phyloP scores from a whole-genome alignment of 37 sponge, comb jelly and placozoan genomes.

The Dysidea cf. avara region DNA sequence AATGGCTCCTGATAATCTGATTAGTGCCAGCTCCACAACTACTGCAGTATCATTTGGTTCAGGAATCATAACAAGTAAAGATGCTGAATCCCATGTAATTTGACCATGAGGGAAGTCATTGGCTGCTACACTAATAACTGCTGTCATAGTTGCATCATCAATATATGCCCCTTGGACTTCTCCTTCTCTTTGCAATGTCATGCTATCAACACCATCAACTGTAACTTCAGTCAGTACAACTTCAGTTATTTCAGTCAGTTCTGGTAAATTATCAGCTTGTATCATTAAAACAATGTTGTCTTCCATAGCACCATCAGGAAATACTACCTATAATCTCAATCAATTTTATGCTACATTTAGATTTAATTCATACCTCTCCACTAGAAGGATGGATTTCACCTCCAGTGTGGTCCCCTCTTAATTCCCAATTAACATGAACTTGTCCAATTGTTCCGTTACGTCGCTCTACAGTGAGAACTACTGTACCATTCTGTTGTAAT shows the following conservation, averaged over 20 bases:
- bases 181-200: slow-evolving; percentile 17
- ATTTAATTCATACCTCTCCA: slow-evolving; percentile 34
- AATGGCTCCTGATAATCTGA: slow-evolving; percentile 73
- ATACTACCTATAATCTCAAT: slow-evolving; percentile 31
- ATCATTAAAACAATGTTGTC: slow-evolving; percentile 54
- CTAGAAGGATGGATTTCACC: slow-evolving; percentile 61
- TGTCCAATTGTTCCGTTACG: slow-evolving; percentile 61
- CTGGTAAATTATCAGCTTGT: slow-evolving; percentile 53
- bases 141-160: slow-evolving; percentile 13
- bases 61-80: slow-evolving; percentile 25
- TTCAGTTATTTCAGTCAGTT: slow-evolving; percentile 66
- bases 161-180: slow-evolving; percentile 57
- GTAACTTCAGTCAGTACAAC: slow-evolving; percentile 53
- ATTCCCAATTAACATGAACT: slow-evolving; percentile 55
- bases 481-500: slow-evolving; percentile 15
- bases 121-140: slow-evolving; percentile 75
- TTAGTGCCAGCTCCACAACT: slow-evolving; percentile 47
- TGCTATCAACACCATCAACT: slow-evolving; percentile 54
- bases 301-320: slow-evolving; percentile 35
- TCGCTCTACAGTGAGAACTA: slow-evolving; percentile 56
- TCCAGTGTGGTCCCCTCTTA: slow-evolving; percentile 43
- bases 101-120: slow-evolving; percentile 89
- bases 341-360: background rate
- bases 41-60: slow-evolving; percentile 33
- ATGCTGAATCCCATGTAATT: slow-evolving; percentile 37